Conservation (phyloP, 2,797 vertebrate species). For the Hylomyscus alleni region DNA sequence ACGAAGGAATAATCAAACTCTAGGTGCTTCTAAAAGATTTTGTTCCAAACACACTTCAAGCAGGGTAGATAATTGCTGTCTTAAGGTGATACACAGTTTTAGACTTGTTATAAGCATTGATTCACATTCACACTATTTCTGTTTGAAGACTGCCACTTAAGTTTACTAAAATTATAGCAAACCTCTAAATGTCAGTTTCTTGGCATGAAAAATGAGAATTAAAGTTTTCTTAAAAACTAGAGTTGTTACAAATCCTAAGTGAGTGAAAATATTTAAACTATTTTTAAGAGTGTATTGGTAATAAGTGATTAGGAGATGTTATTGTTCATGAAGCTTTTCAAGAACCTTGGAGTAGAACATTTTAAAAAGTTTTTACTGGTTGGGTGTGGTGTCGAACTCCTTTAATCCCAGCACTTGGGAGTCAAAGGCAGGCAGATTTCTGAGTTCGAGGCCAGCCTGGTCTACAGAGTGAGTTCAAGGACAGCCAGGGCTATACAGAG, state of each 20-base stretch:
- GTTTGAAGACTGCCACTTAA: not conserved
- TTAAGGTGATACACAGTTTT: not conserved
- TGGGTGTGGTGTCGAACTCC: too few relatives aligned
- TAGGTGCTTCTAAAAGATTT: not conserved
- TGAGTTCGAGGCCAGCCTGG: too few relatives aligned
- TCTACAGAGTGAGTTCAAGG: too few relatives aligned
- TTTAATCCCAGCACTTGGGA: too few relatives aligned
- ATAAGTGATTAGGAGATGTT: not conserved
- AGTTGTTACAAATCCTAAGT: not conserved
- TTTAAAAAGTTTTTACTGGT: not conserved
- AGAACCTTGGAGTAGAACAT: not conserved
- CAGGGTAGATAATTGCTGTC: not conserved
- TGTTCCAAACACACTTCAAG: not conserved
- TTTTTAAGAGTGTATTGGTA: not conserved
- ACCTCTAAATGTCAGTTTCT: slow-evolving; percentile 3
- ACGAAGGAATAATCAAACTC: not conserved
- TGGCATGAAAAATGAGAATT: slow-evolving; percentile 26
- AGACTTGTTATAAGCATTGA: not conserved
- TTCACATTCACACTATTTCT: not conserved
- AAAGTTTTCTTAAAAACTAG: not conserved
- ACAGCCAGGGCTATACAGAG: too few relatives aligned
- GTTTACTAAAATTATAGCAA: not conserved
- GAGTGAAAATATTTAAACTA: not conserved
- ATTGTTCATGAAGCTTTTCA: not conserved
- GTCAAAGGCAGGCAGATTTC: too few relatives aligned